A percentile compares a stretch with the other conserved stretches of the same genome.
Conservation (phyloP, 2,888 invertebrate species). For the Kuschelorhynchus macadamiae region DNA sequence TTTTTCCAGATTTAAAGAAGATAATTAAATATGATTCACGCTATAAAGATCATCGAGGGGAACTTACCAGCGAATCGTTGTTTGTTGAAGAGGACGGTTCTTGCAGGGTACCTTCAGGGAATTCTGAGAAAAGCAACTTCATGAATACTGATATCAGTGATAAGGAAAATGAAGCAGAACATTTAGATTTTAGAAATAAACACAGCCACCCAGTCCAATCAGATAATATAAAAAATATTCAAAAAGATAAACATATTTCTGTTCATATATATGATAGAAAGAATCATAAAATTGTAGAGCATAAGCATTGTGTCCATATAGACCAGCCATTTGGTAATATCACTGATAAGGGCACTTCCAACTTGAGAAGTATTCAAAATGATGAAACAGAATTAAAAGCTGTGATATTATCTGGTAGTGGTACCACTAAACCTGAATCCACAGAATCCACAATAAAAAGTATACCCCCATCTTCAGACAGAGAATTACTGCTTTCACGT, state of each 20-base stretch:
- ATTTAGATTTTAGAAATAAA: too few species aligned
- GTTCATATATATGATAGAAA: constrained; percentile 57
- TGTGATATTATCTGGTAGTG: background rate
- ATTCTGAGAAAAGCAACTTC: constrained; percentile 2
- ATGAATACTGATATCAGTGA: constrained; percentile 16
- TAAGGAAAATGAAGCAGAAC: constrained; percentile 47
- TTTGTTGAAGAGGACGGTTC: constrained; percentile 46
- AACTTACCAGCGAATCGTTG: constrained; percentile 50
- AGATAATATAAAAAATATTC: constrained; percentile 44
- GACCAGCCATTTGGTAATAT: background rate
- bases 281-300: constrained; percentile 13
- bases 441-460: constrained; percentile 27
- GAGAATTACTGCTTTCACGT: constrained; percentile 5
- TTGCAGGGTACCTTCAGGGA: constrained; percentile 16
- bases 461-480: constrained; percentile 34
- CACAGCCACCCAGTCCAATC: too few species aligned
- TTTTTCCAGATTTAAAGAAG: constrained; percentile 75
- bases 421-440: constrained; percentile 3
- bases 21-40: constrained; percentile 74
- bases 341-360: background rate
- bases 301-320: constrained; percentile 52
- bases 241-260: constrained; percentile 58
- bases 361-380: too few species aligned
- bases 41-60: constrained; percentile 55
- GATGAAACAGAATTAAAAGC: background rate